Evolutionary conservation across 2,113 vertebrate genomes (phyloP).

Genomic region (Psittacara wagleri): DNA sequence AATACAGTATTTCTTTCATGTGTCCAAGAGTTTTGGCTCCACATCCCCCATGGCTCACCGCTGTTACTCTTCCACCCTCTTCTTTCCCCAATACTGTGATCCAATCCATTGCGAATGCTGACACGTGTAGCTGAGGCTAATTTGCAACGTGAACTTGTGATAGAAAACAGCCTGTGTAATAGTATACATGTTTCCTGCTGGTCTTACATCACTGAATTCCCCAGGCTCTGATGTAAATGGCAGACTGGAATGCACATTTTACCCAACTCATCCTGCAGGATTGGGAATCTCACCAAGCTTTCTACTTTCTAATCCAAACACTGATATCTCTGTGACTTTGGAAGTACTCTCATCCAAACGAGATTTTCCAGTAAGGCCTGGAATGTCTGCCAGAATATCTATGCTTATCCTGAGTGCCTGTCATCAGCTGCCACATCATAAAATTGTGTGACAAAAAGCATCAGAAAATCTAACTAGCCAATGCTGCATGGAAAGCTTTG

Average conservation of each 20-base stretch:
- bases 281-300: not conserved
- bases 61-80: not conserved
- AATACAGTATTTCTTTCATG: not conserved
- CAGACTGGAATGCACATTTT: slow-evolving; percentile 2
- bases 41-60: not conserved
- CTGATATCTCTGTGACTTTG: not conserved
- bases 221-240: slow-evolving; percentile 3
- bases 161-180: slow-evolving; percentile 20
- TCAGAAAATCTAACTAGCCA: not conserved
- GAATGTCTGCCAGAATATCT: not conserved
- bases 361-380: slow-evolving; percentile 10
- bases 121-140: not conserved
- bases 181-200: not conserved
- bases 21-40: not conserved
- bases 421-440: slow-evolving; percentile 4
- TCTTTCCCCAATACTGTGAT: not conserved
- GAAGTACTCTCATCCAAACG: not conserved
- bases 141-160: not conserved
- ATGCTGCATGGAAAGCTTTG: not conserved
- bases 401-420: not conserved
- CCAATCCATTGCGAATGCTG: not conserved
- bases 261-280: not conserved
- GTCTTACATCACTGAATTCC: slow-evolving; percentile 26
- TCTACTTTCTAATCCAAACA: slow-evolving; percentile 15
- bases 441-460: not conserved